Base-by-base conservation (phyloP, 2,113 vertebrate species). In the Hippocampus zosterae region DNA sequence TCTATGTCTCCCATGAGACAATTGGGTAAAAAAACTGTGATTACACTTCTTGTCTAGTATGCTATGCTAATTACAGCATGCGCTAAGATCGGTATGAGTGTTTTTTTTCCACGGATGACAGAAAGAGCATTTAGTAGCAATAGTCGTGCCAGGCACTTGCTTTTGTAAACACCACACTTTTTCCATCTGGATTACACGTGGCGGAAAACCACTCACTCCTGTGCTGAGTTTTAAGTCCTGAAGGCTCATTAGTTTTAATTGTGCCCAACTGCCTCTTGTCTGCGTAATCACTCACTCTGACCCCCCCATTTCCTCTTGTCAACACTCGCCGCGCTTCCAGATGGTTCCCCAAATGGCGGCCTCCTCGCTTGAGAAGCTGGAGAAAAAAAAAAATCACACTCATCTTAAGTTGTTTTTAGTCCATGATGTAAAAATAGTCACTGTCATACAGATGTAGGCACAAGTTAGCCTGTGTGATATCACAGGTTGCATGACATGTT, bases 231-330 rank as follows among this genome's bases (percentile, higher is more conserved):
- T 87, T 80, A 77, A 60, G 72, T 78, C 75, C 79, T 81, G 81
- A 84, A 82, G 87, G 79, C 87, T 90, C 90, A 86, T 89, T 92
- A 87, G 83, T 87, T 91, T 90, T 92, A 87, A 91, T 88, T 79
- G 79, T 82, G 75, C 80, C 61, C 62, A 86, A 86, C 83, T 84
- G 71, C 78, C 82, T 80, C 81, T 78, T 87, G 85, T 79, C 79
- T 79, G 81, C 78, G 42, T 88, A 86, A 90, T 88, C 83, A 72
- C 82, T 88, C 16, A 63, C 78, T 82, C 73, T 85, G 84, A 89
- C 86, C 89, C 86, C 86, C 86, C 80, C 85, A 84, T 81, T 85
- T 88, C 88, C 80, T 85, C 81, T 83, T 84, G 84, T 82, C 81
- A 87, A 84, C 87, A 80, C 79, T 76, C 80, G 73, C 81, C 83